Conservation (phyloP, 92 coral and sea anemone genomes). For the Paragorgia papillata region DNA sequence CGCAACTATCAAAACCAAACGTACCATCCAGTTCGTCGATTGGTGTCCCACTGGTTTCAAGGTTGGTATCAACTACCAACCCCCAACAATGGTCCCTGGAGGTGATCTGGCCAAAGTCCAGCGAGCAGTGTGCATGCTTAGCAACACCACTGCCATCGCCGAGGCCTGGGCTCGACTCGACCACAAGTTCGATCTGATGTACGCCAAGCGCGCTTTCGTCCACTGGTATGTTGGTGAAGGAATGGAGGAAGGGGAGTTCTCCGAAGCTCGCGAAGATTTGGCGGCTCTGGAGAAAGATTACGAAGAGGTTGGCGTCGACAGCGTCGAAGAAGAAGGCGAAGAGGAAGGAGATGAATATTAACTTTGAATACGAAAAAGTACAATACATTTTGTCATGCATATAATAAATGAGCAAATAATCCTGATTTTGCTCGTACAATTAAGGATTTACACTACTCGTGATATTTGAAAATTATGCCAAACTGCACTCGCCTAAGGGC, state of each 20-base stretch:
- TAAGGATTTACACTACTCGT: no score
- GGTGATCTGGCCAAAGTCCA: conserved; percentile 94
- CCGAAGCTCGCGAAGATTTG: conserved; percentile 95
- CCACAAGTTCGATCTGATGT: conserved; percentile 93
- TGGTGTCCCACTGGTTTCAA: conserved; percentile 91
- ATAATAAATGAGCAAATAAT: no score
- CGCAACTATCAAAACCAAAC: conserved; percentile 89
- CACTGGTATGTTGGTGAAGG: conserved; percentile 99
- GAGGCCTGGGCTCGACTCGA: conserved; percentile 97
- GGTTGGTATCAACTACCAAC: conserved; percentile 85
- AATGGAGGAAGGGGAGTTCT: conserved; percentile 98
- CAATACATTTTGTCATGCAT: no score
- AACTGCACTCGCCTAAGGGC: no score
- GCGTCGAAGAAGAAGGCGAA: conserved; percentile 70
- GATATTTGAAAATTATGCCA: no score
- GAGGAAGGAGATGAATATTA: conserved; percentile 52
- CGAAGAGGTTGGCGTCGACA: conserved; percentile 87
- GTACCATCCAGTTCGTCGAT: conserved; percentile 96
- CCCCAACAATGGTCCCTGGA: conserved; percentile 88
- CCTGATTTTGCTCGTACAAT: no score
- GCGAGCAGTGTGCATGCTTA: conserved; percentile 90
- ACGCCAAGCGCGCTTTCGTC: conserved; percentile 94
- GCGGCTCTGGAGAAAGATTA: conserved; percentile 96
- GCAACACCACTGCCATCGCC: conserved; percentile 91
- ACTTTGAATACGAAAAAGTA: no score